These are phyloP conservation scores for Herminia tarsipennalis DNA, from an alignment of 2,888 invertebrate species.

Conservation along the genomic window DNA sequence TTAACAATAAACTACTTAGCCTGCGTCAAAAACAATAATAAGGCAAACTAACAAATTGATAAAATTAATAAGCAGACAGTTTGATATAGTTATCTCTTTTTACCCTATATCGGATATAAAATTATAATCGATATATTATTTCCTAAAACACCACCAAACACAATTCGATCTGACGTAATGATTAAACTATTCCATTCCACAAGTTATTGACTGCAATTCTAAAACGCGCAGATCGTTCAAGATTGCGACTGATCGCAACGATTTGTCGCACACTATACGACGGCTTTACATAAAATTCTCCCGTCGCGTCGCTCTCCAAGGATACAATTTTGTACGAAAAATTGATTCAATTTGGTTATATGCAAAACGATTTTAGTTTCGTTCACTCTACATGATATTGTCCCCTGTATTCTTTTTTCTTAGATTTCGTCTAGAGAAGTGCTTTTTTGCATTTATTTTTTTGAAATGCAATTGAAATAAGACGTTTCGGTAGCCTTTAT, in stretches of 20 bases:
- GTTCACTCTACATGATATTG: conserved; percentile 33
- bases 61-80: too few species aligned
- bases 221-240: conserved; percentile 41
- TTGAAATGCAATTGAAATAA: not conserved
- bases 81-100: too few species aligned
- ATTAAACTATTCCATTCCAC: conserved; percentile 35
- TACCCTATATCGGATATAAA: too few species aligned
- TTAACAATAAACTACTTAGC: too few species aligned
- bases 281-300: conserved; percentile 45
- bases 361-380: conserved; percentile 64
- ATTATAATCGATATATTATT: too few species aligned
- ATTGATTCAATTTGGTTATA: conserved; percentile 76
- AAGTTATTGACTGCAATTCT: conserved; percentile 41
- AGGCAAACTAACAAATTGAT: too few species aligned
- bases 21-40: too few species aligned
- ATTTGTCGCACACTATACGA: conserved; percentile 51
- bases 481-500: too few species aligned
- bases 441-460: conserved; percentile 13
- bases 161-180: conserved; percentile 33
- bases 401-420: conserved; percentile 30
- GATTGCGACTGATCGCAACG: conserved; percentile 47
- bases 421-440: conserved; percentile 11
- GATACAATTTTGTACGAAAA: conserved; percentile 71
- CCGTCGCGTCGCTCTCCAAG: conserved; percentile 33
- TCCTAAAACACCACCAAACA: conserved; percentile 31